Conservation (phyloP, 2,888 invertebrate species). For the Trissolcus brochymenae region DNA sequence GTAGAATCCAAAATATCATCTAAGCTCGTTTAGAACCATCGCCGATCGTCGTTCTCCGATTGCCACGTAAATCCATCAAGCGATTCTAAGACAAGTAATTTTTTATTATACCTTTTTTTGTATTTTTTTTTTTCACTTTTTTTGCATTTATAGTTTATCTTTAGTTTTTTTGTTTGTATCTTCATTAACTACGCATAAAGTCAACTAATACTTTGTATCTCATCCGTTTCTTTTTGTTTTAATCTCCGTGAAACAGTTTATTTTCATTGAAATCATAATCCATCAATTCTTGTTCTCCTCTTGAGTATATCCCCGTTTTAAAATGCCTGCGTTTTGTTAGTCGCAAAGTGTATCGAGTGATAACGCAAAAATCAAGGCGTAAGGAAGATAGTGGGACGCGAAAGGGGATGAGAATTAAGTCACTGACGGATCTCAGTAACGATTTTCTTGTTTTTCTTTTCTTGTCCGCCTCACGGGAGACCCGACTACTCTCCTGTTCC, state of each 20-base stretch:
- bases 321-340: conserved; percentile 34
- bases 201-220: conserved; percentile 55
- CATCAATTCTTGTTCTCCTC: neutral
- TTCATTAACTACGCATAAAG: conserved; percentile 56
- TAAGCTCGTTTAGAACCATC: conserved; percentile 60
- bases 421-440: conserved; percentile 53
- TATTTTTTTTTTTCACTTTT: conserved; percentile 21
- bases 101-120: conserved; percentile 40
- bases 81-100: conserved; percentile 59
- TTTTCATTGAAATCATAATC: conserved; percentile 3
- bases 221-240: conserved; percentile 30
- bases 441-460: conserved; percentile 9
- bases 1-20: conserved; percentile 52
- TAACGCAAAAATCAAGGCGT: conserved; percentile 46
- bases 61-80: conserved; percentile 57
- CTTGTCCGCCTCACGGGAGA: conserved; percentile 46
- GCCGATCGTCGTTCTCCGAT: conserved; percentile 52
- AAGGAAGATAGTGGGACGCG: conserved; percentile 57
- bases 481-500: conserved; percentile 58
- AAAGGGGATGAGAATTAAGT: conserved; percentile 52
- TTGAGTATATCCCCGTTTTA: neutral
- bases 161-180: conserved; percentile 45
- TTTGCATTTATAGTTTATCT: conserved; percentile 36
- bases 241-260: conserved; percentile 11
- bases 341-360: conserved; percentile 48